phyloP scores from a whole-genome alignment of 35 echinoderm and acorn worm genomes.

The Heliocidaris tuberculata region DNA sequence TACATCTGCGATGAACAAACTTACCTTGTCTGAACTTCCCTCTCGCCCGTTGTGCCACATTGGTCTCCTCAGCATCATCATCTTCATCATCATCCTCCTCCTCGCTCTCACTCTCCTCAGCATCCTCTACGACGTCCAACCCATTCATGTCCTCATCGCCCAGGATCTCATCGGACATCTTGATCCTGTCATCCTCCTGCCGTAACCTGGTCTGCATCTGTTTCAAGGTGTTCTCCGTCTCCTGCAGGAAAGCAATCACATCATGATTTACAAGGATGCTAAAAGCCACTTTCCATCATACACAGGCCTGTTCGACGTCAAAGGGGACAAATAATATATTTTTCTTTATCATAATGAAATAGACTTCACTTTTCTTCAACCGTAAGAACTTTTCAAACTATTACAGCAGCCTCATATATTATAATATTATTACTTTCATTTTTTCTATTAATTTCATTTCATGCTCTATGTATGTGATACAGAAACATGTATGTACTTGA shows the following conservation, averaged over 20 bases:
- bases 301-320: background rate
- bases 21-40: conserved; percentile 61
- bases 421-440: no score
- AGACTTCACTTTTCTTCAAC: no score
- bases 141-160: conserved; percentile 73
- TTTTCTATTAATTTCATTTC: no score
- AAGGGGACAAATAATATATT: background rate
- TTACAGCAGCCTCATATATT: no score
- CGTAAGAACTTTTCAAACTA: no score
- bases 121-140: conserved; percentile 73
- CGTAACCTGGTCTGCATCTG: conserved; percentile 87
- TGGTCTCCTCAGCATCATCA: conserved; percentile 48
- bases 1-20: background rate
- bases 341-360: no score
- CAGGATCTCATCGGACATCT: conserved; percentile 74
- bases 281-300: background rate
- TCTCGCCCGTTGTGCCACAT: background rate
- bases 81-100: conserved; percentile 72
- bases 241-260: conserved; percentile 47
- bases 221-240: conserved; percentile 85
- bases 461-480: no score
- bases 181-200: conserved; percentile 77
- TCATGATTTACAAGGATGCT: background rate
- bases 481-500: no score
- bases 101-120: conserved; percentile 75